Evolutionary conservation across 2,888 invertebrate species (phyloP).

Genomic region (Macropis europaea): DNA sequence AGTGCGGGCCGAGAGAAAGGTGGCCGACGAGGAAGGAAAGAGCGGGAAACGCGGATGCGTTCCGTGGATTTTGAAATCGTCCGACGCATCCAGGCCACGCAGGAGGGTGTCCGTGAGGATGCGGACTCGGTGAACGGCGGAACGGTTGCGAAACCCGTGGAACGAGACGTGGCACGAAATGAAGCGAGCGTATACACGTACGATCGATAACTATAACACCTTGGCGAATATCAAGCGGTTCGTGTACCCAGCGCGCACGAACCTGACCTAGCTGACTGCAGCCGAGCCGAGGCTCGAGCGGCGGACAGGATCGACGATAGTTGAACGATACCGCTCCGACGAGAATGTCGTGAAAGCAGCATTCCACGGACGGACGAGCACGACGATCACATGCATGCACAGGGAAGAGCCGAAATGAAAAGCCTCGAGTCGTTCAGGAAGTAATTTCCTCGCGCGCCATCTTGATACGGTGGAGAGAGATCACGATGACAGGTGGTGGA

Average conservation of each 20-base stretch:
- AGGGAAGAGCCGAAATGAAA: not conserved
- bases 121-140: conserved; percentile 4
- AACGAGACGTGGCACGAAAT: conserved; percentile 54
- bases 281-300: not conserved
- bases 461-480: conserved; percentile 14
- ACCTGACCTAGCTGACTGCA: conserved; percentile 52
- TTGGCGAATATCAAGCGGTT: conserved; percentile 50
- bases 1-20: conserved; percentile 5
- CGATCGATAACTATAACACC: conserved; percentile 63
- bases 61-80: conserved; percentile 16
- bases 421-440: conserved; percentile 12
- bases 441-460: conserved; percentile 23
- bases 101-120: not conserved
- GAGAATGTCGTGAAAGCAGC: conserved; percentile 27
- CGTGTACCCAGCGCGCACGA: conserved; percentile 42
- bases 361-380: not conserved
- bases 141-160: conserved; percentile 44
- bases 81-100: not conserved
- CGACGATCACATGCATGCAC: no score
- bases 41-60: conserved; percentile 47
- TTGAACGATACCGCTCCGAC: conserved; percentile 8
- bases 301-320: conserved; percentile 21
- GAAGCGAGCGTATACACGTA: conserved; percentile 52
- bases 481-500: conserved; percentile 53
- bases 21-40: conserved; percentile 24